Evolutionary conservation across 2,888 invertebrate species (phyloP).

Genomic region (Drosophila colorata): DNA sequence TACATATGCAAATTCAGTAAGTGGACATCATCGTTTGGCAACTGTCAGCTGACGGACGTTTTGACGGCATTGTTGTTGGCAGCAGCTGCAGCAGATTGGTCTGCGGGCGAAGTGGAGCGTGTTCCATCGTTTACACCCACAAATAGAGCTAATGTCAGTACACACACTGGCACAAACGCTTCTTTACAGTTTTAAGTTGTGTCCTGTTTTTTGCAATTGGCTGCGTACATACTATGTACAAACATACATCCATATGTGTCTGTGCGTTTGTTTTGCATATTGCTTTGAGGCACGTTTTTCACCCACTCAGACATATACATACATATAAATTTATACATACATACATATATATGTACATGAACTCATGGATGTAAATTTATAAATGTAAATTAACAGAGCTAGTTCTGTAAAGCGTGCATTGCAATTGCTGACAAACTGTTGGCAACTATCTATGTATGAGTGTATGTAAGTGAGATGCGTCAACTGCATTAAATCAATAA

Average conservation of each 20-base stretch:
- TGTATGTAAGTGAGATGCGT: conserved; percentile 27
- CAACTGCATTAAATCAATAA: conserved; percentile 43
- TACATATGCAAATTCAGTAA: no score
- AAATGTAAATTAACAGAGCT: neutral
- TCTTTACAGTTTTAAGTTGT: no score
- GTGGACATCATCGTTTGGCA: neutral
- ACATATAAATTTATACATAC: neutral
- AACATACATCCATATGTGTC: no score
- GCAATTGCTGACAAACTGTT: neutral
- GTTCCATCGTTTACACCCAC: neutral
- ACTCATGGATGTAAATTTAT: neutral
- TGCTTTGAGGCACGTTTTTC: no score
- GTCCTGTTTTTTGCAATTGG: neutral
- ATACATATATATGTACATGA: neutral
- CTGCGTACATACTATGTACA: no score
- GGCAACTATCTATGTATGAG: neutral
- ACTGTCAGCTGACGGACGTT: neutral
- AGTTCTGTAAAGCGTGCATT: neutral
- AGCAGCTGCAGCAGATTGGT: neutral
- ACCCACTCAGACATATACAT: no score
- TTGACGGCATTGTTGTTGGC: neutral
- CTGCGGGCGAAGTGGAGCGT: neutral
- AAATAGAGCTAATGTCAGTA: neutral
- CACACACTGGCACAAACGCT: no score
- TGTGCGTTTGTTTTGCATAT: no score